A percentile compares a stretch with the other conserved stretches of the same genome.
phyloP scores from a whole-genome alignment of 2,888 invertebrate species.

The Oligia fasciuncula region DNA sequence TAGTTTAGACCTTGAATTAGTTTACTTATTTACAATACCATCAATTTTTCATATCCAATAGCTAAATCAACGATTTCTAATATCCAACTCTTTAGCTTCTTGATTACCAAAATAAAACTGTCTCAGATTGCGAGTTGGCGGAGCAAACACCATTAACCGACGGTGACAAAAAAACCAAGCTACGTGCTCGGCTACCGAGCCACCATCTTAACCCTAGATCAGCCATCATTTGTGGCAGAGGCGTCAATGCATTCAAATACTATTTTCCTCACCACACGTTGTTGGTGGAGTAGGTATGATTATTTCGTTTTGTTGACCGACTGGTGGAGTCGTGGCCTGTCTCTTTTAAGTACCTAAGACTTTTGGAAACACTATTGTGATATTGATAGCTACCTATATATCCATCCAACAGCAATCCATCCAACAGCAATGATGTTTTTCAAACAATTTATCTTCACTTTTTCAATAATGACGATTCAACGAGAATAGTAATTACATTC shows the following conservation, averaged over 20 bases:
- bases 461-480: not conserved
- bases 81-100: slow-evolving; percentile 44
- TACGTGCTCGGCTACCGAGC: slow-evolving; percentile 66
- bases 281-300: not conserved
- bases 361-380: not conserved
- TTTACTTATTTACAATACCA: not conserved
- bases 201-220: slow-evolving; percentile 63
- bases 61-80: slow-evolving; percentile 9
- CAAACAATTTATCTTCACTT: not conserved
- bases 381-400: not conserved
- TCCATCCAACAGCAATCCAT: not conserved
- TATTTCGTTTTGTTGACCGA: not conserved
- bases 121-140: slow-evolving; percentile 72
- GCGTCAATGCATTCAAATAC: slow-evolving; percentile 55
- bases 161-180: slow-evolving; percentile 70
- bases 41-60: not conserved
- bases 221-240: slow-evolving; percentile 56
- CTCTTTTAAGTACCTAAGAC: not conserved
- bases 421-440: not conserved
- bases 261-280: slow-evolving; percentile 15
- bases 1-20: not conserved
- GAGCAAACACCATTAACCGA: slow-evolving; percentile 76
- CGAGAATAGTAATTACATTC: not conserved
- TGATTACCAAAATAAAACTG: slow-evolving; percentile 69
- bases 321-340: not conserved